Conservation (phyloP, 2,113 vertebrate genomes). For the Vireo altiloquus region DNA sequence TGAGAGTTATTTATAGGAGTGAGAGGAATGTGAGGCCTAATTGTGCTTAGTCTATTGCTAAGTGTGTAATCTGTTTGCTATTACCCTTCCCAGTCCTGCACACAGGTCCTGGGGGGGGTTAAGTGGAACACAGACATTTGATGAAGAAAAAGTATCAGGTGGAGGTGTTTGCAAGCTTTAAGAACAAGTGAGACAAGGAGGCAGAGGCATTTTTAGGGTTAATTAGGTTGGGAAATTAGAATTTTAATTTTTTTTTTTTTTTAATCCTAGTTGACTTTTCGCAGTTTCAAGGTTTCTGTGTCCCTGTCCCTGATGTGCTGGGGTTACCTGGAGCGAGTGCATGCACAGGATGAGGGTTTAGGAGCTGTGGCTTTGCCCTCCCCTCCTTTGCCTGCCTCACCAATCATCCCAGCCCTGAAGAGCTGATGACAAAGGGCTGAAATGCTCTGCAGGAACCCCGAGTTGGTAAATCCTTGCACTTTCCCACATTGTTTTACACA, state of each 20-base stretch:
- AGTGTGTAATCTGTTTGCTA: constrained; percentile 81
- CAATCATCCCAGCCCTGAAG: neutral
- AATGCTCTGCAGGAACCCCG: neutral
- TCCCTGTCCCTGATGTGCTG: neutral
- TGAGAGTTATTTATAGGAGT: constrained; percentile 90
- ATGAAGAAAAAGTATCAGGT: constrained; percentile 10
- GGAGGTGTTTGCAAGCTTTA: neutral
- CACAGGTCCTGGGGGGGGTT: constrained; percentile 1
- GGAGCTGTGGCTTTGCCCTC: neutral
- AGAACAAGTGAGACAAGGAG: neutral
- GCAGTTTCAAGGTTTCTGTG: neutral
- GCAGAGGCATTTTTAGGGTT: neutral
- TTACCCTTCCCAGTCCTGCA: constrained; percentile 77
- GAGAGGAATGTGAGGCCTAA: constrained; percentile 87
- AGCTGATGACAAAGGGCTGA: neutral
- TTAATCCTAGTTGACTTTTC: neutral
- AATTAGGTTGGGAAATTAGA: neutral
- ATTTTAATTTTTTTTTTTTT: neutral
- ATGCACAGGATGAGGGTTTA: neutral
- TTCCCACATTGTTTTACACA: accelerated
- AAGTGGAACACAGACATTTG: constrained; percentile 52
- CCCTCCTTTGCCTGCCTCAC: neutral
- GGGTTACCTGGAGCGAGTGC: neutral
- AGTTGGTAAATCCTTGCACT: neutral
- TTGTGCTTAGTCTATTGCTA: constrained; percentile 90